Conservation (phyloP, 2,888 invertebrate species). For the Tillus elongatus region DNA sequence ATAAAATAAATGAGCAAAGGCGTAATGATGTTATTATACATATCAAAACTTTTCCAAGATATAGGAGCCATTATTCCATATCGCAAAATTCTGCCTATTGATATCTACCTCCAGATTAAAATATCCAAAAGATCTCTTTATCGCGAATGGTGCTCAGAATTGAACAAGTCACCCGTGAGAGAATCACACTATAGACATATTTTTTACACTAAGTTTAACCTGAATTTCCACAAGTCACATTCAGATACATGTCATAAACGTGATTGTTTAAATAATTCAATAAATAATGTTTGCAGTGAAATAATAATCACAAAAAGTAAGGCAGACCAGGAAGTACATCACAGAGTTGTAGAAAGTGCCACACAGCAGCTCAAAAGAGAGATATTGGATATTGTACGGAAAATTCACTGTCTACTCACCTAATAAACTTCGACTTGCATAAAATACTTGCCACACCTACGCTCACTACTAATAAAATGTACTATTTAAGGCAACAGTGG, state of each 20-base stretch:
- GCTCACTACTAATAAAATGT: not conserved
- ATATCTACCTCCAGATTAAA: constrained; percentile 1
- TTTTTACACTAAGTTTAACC: not conserved
- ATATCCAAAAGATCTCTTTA: constrained; percentile 30
- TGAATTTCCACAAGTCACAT: constrained; percentile 1
- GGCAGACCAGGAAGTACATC: not conserved
- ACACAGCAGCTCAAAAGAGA: constrained; percentile 1
- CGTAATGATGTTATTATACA: no score
- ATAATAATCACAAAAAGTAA: constrained; percentile 1
- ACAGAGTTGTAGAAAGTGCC: constrained; percentile 1
- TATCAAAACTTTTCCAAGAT: no score
- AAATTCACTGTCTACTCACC: not conserved
- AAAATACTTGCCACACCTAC: constrained; percentile 2
- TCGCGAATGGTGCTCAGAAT: constrained; percentile 12
- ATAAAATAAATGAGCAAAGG: no score
- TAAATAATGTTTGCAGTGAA: not conserved
- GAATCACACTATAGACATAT: constrained; percentile 3
- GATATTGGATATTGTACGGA: constrained; percentile 3
- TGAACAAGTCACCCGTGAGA: constrained; percentile 1
- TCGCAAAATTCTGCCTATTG: constrained; percentile 1
- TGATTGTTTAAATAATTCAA: constrained; percentile 3
- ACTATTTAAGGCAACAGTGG: constrained; percentile 1
- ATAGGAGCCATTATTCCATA: constrained; percentile 2
- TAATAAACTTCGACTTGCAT: not conserved
- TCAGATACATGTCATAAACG: constrained; percentile 1